phyloP scores from a whole-genome alignment of 2,888 invertebrate genomes.

The Meandrusa payeni region DNA sequence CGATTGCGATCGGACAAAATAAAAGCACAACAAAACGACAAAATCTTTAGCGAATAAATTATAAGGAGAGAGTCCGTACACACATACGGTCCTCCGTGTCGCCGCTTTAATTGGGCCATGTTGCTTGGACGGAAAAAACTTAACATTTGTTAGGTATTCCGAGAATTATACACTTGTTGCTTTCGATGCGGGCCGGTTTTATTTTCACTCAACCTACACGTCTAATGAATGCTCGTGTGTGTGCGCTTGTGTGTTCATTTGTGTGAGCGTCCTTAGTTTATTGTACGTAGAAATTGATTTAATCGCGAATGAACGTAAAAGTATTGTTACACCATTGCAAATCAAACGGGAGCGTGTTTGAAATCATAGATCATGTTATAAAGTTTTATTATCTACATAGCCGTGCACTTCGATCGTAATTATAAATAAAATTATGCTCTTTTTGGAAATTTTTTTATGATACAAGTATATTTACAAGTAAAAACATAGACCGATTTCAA shows the following conservation, averaged over 20 bases:
- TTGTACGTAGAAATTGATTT: slow-evolving; percentile 22
- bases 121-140: slow-evolving; percentile 67
- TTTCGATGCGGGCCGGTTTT: slow-evolving; percentile 40
- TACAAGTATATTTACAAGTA: no score
- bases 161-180: slow-evolving; percentile 74
- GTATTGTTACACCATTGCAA: slow-evolving; percentile 9
- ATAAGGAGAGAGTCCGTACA: slow-evolving; percentile 51
- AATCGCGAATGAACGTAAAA: slow-evolving; percentile 19
- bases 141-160: slow-evolving; percentile 79
- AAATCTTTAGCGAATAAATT: slow-evolving; percentile 76
- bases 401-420: no score
- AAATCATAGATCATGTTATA: slow-evolving; percentile 3
- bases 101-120: slow-evolving; percentile 75
- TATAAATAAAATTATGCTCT: no score
- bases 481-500: no score
- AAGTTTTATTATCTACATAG: no score
- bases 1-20: slow-evolving; percentile 66
- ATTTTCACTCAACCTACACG: slow-evolving; percentile 35
- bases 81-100: slow-evolving; percentile 41
- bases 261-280: slow-evolving; percentile 19
- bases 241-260: slow-evolving; percentile 33
- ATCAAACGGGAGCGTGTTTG: background rate
- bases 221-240: slow-evolving; percentile 29
- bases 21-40: slow-evolving; percentile 60
- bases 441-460: no score